A percentile compares a stretch with the other conserved stretches of the same genome.
phyloP scores from a whole-genome alignment of 1,140 invertebrate genomes.

The Sycophila sp. region DNA sequence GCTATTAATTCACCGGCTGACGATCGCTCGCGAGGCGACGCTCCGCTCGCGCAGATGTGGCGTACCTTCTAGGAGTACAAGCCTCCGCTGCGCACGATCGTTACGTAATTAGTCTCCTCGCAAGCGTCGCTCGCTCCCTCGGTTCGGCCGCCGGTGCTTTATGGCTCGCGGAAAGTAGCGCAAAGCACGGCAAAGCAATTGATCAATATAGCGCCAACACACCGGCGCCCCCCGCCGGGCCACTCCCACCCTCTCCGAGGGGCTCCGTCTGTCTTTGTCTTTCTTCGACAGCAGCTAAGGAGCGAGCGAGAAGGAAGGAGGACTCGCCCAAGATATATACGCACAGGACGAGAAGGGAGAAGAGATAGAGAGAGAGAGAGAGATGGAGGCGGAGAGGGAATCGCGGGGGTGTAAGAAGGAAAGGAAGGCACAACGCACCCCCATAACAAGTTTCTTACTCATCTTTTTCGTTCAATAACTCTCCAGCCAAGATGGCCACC shows the following conservation, averaged over 20 bases:
- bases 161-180: conserved; percentile 60
- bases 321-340: neutral
- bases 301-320: conserved; percentile 2
- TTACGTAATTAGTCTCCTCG: conserved; percentile 62
- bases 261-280: conserved; percentile 22
- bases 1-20: conserved; percentile 30
- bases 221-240: conserved; percentile 49
- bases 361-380: conserved; percentile 14
- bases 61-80: conserved; percentile 26
- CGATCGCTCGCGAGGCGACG: conserved; percentile 1
- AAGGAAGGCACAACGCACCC: conserved; percentile 59
- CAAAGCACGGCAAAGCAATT: conserved; percentile 66
- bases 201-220: conserved; percentile 67
- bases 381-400: neutral
- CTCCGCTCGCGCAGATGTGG: neutral
- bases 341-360: neutral
- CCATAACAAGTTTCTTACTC: conserved; percentile 69
- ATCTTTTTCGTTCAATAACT: conserved; percentile 70
- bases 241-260: conserved; percentile 38
- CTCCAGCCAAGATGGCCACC: conserved; percentile 68
- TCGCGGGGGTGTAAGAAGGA: conserved; percentile 43
- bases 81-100: conserved; percentile 43
- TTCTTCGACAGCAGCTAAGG: neutral
- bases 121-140: conserved; percentile 45
- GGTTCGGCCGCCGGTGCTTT: conserved; percentile 46